phyloP scores from a whole-genome alignment of 2,888 invertebrate species.

The Phalera bucephala region DNA sequence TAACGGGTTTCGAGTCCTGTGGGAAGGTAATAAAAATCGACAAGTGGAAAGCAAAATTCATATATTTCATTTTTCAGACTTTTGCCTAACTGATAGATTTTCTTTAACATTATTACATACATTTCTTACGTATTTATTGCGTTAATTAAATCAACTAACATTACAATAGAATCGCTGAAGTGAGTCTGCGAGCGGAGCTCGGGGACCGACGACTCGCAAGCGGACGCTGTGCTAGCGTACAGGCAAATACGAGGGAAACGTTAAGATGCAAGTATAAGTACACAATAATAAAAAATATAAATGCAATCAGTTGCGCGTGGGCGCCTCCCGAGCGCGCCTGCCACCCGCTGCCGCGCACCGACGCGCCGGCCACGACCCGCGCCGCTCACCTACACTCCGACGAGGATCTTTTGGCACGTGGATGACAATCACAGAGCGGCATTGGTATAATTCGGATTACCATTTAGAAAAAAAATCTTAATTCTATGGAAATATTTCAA shows the following conservation, averaged over 20 bases:
- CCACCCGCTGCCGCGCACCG: neutral
- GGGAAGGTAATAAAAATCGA: constrained; percentile 28
- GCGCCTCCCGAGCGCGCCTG: neutral
- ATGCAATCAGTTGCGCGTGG: constrained; percentile 32
- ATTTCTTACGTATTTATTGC: constrained; percentile 47
- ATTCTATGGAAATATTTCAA: too few species aligned
- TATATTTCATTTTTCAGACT: constrained; percentile 71
- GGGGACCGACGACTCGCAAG: neutral
- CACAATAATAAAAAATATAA: constrained; percentile 21
- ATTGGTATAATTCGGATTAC: too few species aligned
- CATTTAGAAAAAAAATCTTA: too few species aligned
- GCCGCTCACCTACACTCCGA: too few species aligned
- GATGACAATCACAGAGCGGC: too few species aligned
- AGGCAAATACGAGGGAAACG: constrained; percentile 14
- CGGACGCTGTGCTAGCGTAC: neutral
- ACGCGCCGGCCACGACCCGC: too few species aligned
- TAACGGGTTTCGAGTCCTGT: too few species aligned
- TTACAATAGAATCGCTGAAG: constrained; percentile 20
- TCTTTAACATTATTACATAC: constrained; percentile 54
- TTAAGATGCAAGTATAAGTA: constrained; percentile 12
- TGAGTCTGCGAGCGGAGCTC: neutral
- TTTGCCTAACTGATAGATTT: constrained; percentile 69
- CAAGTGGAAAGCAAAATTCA: constrained; percentile 69
- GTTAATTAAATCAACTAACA: constrained; percentile 37
- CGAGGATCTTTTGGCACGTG: too few species aligned